These are phyloP conservation scores for Fregata magnificens DNA, from an alignment of 2,113 vertebrate species.

Conservation along the genomic window DNA sequence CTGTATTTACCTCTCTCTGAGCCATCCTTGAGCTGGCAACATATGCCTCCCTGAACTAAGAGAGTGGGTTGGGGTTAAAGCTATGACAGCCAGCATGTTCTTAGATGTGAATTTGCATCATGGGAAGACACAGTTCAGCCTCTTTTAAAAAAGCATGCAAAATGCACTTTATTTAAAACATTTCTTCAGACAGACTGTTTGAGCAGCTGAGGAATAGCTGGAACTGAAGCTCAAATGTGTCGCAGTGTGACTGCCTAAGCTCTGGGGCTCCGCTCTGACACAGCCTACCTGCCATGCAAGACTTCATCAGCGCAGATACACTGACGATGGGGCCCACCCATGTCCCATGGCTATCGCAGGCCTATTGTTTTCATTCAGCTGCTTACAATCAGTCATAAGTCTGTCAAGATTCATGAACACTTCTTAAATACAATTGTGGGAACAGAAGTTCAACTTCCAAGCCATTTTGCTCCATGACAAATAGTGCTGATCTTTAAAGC, in stretches of 20 bases:
- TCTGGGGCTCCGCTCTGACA: neutral
- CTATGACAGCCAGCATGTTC: neutral
- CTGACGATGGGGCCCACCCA: neutral
- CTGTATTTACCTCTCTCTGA: neutral
- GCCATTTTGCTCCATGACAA: slow-evolving; percentile 29
- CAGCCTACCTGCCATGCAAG: neutral
- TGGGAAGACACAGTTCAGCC: neutral
- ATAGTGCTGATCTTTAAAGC: slow-evolving; percentile 43
- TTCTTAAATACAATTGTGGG: slow-evolving; percentile 60
- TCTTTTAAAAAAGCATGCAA: neutral
- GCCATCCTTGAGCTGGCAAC: neutral
- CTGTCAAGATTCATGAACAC: slow-evolving; percentile 51
- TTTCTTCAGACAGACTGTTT: neutral
- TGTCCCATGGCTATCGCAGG: neutral
- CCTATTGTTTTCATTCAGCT: slow-evolving; percentile 48
- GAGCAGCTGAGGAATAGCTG: neutral
- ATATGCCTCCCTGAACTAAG: neutral
- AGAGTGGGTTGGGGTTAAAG: neutral
- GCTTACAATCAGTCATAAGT: slow-evolving; percentile 54
- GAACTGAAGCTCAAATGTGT: neutral
- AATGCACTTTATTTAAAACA: neutral
- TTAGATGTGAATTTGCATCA: neutral
- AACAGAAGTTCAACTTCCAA: slow-evolving; percentile 51
- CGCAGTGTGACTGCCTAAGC: neutral
- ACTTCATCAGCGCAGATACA: neutral